phyloP scores from a whole-genome alignment of 2,113 vertebrate genomes.

The Xenopus laevis region DNA sequence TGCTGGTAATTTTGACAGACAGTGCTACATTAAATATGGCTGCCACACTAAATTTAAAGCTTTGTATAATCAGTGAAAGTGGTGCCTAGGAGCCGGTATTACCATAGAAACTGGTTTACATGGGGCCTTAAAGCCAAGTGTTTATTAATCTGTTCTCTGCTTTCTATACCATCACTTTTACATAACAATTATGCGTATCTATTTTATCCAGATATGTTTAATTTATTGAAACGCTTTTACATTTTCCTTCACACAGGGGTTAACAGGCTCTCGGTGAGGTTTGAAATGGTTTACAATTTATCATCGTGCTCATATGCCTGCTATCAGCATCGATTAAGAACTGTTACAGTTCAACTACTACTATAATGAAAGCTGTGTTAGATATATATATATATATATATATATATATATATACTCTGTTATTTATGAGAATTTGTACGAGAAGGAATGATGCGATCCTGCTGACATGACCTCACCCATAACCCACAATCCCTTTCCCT shows the following conservation, averaged over 20 bases:
- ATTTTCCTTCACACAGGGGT: neutral
- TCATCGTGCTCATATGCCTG: neutral
- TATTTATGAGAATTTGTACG: no score
- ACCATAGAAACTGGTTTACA: conserved; percentile 25
- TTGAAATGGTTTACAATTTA: neutral
- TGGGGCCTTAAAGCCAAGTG: conserved; percentile 12
- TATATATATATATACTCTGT: no score
- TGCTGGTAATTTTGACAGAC: neutral
- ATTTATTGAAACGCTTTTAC: neutral
- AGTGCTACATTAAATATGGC: conserved; percentile 5
- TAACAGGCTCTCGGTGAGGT: neutral
- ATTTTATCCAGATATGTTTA: neutral
- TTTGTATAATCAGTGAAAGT: conserved; percentile 10
- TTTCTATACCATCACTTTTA: conserved; percentile 1
- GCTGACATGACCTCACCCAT: no score
- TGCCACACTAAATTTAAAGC: conserved; percentile 12
- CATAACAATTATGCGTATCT: neutral
- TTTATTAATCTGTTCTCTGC: conserved; percentile 11
- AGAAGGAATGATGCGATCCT: no score
- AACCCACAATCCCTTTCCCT: no score
- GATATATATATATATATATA: no score
- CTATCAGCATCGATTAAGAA: neutral
- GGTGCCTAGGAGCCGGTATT: conserved; percentile 11
- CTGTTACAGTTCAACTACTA: neutral
- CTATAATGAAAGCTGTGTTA: neutral